Percentiles rank a stretch among this genome's conserved stretches.
Evolutionary conservation across 2,113 vertebrate genomes (phyloP).

Genomic region (Epinephelus moara): DNA sequence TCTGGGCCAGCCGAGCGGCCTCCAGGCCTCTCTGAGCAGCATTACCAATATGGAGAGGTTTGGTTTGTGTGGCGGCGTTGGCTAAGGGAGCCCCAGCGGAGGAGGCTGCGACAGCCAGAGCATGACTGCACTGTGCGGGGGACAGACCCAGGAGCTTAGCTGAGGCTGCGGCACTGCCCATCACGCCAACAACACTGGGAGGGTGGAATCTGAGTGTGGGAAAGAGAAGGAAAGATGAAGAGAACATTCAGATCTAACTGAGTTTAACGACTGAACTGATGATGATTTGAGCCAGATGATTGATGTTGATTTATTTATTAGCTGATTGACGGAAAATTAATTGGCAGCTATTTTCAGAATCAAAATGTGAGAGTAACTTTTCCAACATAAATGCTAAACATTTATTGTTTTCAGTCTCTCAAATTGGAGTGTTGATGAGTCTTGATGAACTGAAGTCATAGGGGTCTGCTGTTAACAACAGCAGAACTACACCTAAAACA

Average conservation of each 20-base stretch:
- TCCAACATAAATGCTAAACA: neutral
- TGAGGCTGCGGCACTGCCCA: slow-evolving; percentile 92
- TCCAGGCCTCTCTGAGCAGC: slow-evolving; percentile 90
- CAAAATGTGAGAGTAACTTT: no score
- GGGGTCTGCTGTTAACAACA: no score
- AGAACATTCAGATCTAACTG: neutral
- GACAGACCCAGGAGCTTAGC: slow-evolving; percentile 90
- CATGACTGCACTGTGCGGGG: slow-evolving; percentile 83
- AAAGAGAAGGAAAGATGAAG: neutral
- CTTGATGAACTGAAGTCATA: no score
- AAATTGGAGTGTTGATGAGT: no score
- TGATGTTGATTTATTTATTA: no score
- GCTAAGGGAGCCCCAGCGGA: slow-evolving; percentile 93
- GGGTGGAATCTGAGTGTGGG: slow-evolving; percentile 90
- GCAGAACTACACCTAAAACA: no score
- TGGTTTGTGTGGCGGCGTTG: slow-evolving; percentile 94
- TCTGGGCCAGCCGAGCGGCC: slow-evolving; percentile 88
- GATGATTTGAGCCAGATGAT: no score
- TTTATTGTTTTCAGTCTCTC: neutral
- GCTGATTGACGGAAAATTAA: no score
- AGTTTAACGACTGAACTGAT: neutral
- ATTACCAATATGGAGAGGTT: slow-evolving; percentile 93
- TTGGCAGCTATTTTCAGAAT: no score
- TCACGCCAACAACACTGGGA: slow-evolving; percentile 91
- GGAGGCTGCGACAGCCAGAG: slow-evolving; percentile 93